A percentile compares a stretch with the other conserved stretches of the same genome.
Evolutionary conservation across 2,797 vertebrate genomes (phyloP).

Genomic region (Fundulus diaphanus): DNA sequence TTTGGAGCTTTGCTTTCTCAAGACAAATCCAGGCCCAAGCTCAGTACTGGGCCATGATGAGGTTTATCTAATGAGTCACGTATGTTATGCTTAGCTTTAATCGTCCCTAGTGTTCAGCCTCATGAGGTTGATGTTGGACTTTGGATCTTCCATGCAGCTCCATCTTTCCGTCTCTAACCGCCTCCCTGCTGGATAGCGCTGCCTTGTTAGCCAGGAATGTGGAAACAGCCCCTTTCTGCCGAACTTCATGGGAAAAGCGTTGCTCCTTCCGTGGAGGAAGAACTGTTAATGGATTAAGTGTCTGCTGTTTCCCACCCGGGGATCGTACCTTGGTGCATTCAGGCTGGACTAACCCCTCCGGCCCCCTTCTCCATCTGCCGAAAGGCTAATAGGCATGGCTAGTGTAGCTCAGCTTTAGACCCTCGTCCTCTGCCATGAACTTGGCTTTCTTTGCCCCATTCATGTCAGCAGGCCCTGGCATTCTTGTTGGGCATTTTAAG

Average conservation of each 20-base stretch:
- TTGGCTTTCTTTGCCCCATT: conserved; percentile 76
- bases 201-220: conserved; percentile 66
- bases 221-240: conserved; percentile 53
- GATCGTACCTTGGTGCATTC: conserved; percentile 54
- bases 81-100: conserved; percentile 63
- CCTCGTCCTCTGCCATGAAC: conserved; percentile 65
- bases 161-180: conserved; percentile 39
- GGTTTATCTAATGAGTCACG: conserved; percentile 63
- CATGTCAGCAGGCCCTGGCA: conserved; percentile 71
- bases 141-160: not conserved
- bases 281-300: conserved; percentile 71
- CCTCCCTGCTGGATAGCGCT: conserved; percentile 29
- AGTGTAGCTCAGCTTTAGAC: conserved; percentile 68
- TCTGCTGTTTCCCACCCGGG: conserved; percentile 58
- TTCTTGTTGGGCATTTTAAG: conserved; percentile 71
- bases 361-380: conserved; percentile 35
- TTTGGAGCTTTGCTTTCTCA: conserved; percentile 22
- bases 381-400: conserved; percentile 66
- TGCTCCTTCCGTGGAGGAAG: conserved; percentile 59
- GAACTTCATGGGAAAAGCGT: conserved; percentile 74
- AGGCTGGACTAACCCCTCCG: conserved; percentile 17
- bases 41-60: conserved; percentile 23
- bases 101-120: conserved; percentile 58
- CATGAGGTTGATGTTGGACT: conserved; percentile 60
- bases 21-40: conserved; percentile 30